A percentile compares a stretch with the other conserved stretches of the same genome.
Conservation (phyloP, 2,113 vertebrate genomes). For the Paedocypris sp. region DNA sequence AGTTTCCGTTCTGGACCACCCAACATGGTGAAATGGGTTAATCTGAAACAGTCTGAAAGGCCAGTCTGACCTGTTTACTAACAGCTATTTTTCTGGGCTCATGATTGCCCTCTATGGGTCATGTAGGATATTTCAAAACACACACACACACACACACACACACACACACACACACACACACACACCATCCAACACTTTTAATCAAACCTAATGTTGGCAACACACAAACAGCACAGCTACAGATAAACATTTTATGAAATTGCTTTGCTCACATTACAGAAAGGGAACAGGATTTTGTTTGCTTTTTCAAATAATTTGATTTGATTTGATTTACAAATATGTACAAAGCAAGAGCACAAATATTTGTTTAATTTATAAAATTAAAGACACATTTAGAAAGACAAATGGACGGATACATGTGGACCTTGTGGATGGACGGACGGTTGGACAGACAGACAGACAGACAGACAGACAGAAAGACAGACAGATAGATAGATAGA, state of each 20-base stretch:
- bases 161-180: neutral
- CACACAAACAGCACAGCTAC: neutral
- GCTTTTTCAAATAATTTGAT: too few relatives aligned
- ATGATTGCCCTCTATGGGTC: constrained; percentile 23
- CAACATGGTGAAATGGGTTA: constrained; percentile 19
- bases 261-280: neutral
- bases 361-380: too few relatives aligned
- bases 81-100: neutral
- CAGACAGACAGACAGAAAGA: too few relatives aligned
- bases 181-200: neutral
- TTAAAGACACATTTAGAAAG: too few relatives aligned
- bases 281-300: too few relatives aligned
- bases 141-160: neutral
- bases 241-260: neutral
- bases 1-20: constrained; percentile 8
- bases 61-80: constrained; percentile 16
- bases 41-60: constrained; percentile 11
- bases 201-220: neutral
- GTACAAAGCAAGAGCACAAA: too few relatives aligned
- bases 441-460: too few relatives aligned
- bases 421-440: too few relatives aligned
- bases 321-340: too few relatives aligned
- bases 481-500: too few relatives aligned
- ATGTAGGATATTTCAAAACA: too few relatives aligned
- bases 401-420: too few relatives aligned